phyloP scores from a whole-genome alignment of 2,888 invertebrate genomes.

The Drosophila paramelanica region DNA sequence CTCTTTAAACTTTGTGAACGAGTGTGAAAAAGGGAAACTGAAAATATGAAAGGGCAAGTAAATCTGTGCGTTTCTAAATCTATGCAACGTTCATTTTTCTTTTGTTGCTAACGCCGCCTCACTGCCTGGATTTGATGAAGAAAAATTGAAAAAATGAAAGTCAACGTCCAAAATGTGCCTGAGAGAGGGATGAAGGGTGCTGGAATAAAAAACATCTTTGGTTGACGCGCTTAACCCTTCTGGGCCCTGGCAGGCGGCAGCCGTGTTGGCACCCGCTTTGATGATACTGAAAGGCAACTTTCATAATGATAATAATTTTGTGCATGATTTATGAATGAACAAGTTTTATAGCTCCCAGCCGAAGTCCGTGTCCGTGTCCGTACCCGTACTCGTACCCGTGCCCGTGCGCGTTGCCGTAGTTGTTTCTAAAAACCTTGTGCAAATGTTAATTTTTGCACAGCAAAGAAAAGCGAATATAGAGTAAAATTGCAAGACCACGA shows the following conservation, averaged over 20 bases:
- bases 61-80: conserved; percentile 67
- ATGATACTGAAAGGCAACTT: conserved; percentile 76
- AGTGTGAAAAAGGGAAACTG: neutral
- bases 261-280: conserved; percentile 41
- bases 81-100: conserved; percentile 76
- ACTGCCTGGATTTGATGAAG: conserved; percentile 66
- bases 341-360: conserved; percentile 72
- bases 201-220: conserved; percentile 35
- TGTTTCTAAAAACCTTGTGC: conserved; percentile 65
- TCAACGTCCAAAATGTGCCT: conserved; percentile 43
- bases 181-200: neutral
- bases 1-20: too few species aligned
- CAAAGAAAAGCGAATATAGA: conserved; percentile 43
- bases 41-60: conserved; percentile 28
- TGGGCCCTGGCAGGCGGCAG: conserved; percentile 33
- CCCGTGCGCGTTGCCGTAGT: conserved; percentile 19
- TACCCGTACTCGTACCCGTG: conserved; percentile 17
- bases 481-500: conserved; percentile 34
- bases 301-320: conserved; percentile 80
- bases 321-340: conserved; percentile 79
- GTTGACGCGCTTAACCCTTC: conserved; percentile 75
- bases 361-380: conserved; percentile 21
- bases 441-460: conserved; percentile 73
- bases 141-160: conserved; percentile 79
- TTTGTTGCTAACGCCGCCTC: conserved; percentile 53